These are phyloP conservation scores for Protonibea diacanthus DNA, from an alignment of 2,797 vertebrate species.

Conservation along the genomic window DNA sequence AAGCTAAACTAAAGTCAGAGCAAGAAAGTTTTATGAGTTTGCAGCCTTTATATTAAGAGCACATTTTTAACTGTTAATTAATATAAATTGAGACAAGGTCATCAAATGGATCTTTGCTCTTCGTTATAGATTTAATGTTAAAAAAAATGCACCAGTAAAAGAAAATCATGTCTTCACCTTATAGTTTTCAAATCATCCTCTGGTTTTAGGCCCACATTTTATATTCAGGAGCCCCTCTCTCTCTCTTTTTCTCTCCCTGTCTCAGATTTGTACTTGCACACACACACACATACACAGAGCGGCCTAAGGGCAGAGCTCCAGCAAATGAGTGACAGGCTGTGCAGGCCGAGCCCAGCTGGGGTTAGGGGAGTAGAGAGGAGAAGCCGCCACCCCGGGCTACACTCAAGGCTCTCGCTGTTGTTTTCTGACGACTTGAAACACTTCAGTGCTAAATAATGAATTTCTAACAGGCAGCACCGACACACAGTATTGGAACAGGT, in stretches of 20 bases:
- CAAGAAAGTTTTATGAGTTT: background rate
- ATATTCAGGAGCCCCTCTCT: conserved; percentile 64
- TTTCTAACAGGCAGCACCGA: conserved; percentile 79
- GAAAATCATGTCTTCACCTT: conserved; percentile 39
- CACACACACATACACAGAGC: conserved; percentile 41
- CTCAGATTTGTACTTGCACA: conserved; percentile 36
- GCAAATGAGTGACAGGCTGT: conserved; percentile 88
- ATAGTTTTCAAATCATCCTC: conserved; percentile 46
- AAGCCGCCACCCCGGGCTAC: conserved; percentile 82
- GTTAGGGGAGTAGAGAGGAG: conserved; percentile 80
- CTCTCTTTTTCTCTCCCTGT: conserved; percentile 7
- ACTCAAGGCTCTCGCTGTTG: conserved; percentile 85
- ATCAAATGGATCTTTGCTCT: background rate
- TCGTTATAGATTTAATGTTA: background rate
- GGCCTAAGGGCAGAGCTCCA: conserved; percentile 80
- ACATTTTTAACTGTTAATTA: background rate
- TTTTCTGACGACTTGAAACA: conserved; percentile 88
- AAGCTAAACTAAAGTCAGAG: background rate
- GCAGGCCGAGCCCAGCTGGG: conserved; percentile 83
- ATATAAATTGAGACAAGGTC: background rate
- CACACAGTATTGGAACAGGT: conserved; percentile 77
- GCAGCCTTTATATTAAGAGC: background rate
- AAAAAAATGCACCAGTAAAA: background rate
- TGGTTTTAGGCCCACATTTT: conserved; percentile 66
- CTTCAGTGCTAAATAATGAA: conserved; percentile 89